Evolutionary conservation across 1,140 invertebrate genomes (phyloP).

Genomic region (Cardiocondyla obscurior): DNA sequence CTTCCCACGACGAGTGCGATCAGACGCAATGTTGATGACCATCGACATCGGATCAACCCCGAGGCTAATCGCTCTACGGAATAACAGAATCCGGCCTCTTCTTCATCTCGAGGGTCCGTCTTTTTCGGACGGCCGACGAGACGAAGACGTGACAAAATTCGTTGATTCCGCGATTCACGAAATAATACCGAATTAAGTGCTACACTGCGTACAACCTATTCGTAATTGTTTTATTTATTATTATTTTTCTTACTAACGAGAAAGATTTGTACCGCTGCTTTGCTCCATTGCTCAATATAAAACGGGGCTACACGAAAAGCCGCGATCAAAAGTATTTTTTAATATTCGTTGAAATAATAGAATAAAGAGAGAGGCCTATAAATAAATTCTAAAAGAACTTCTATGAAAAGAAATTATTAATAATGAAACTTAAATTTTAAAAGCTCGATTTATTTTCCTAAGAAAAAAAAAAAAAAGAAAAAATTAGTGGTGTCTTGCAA

Average conservation of each 20-base stretch:
- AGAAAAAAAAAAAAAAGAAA: no score
- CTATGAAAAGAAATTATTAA: no score
- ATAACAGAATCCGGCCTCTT: background rate
- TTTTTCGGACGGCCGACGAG: background rate
- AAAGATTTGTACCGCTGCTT: background rate
- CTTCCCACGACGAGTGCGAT: slow-evolving; percentile 44
- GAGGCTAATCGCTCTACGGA: background rate
- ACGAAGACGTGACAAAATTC: background rate
- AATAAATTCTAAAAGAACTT: no score
- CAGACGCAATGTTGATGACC: slow-evolving; percentile 75
- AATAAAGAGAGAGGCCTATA: no score
- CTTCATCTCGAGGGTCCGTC: background rate
- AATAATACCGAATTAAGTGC: no score
- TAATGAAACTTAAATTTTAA: background rate
- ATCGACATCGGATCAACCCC: background rate
- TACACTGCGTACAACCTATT: no score
- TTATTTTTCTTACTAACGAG: background rate
- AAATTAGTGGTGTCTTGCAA: background rate
- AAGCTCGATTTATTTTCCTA: slow-evolving; percentile 1
- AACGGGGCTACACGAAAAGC: background rate
- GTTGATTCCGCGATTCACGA: background rate
- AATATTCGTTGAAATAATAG: background rate
- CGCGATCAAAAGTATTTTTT: background rate
- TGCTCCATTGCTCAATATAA: background rate
- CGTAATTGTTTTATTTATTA: no score